Percentiles rank a stretch among this genome's conserved stretches.
These are phyloP conservation scores for Hypercompe scribonia DNA, from an alignment of 2,888 invertebrate species.

Conservation along the genomic window DNA sequence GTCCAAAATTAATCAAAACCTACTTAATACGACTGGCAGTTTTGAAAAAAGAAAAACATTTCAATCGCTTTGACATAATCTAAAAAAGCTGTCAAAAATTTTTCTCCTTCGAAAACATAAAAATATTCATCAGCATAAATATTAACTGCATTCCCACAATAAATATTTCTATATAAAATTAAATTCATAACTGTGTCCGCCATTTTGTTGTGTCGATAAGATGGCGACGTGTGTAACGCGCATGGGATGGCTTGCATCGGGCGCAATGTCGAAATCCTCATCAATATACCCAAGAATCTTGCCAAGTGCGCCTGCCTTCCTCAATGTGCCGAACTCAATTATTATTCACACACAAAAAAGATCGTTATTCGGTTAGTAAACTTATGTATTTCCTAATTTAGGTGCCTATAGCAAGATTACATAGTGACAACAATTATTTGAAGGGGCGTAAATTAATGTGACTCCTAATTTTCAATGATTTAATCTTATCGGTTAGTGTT, in stretches of 20 bases:
- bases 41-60: conserved; percentile 3
- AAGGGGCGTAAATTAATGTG: too few relatives aligned
- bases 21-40: conserved; percentile 11
- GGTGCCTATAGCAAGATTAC: background rate
- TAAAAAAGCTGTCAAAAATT: conserved; percentile 19
- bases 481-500: too few relatives aligned
- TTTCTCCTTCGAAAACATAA: conserved; percentile 1
- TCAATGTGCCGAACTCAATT: conserved; percentile 83
- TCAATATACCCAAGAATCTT: conserved; percentile 82
- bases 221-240: conserved; percentile 83
- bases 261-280: conserved; percentile 81
- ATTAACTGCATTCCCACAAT: background rate
- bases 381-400: conserved; percentile 21
- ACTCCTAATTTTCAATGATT: too few relatives aligned
- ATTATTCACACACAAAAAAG: conserved; percentile 83
- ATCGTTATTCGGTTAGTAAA: conserved; percentile 77
- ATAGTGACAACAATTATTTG: background rate
- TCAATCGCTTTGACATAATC: conserved; percentile 1
- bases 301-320: conserved; percentile 83
- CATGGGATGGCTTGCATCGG: conserved; percentile 86
- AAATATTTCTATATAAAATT: background rate
- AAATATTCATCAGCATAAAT: conserved; percentile 4
- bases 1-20: background rate
- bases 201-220: conserved; percentile 56
- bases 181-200: background rate